These are phyloP conservation scores for Pseudonaja textilis DNA, from an alignment of 2,113 vertebrate species.

Conservation along the genomic window DNA sequence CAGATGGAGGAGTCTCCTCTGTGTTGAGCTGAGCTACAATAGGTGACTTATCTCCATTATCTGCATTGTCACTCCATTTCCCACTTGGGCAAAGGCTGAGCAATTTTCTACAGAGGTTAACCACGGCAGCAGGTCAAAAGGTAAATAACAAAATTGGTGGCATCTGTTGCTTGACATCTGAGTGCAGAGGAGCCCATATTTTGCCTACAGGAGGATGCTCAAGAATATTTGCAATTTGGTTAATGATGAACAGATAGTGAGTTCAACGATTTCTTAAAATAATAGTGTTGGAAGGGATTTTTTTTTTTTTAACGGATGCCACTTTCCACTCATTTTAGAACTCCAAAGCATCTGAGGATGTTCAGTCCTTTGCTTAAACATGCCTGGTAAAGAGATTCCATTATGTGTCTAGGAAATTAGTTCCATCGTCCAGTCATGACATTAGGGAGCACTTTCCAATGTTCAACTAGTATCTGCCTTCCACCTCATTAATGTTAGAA, in stretches of 20 bases:
- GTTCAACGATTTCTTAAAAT: background rate
- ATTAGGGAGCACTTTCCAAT: background rate
- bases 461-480: background rate
- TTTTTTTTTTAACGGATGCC: background rate
- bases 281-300: background rate
- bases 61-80: background rate
- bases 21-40: background rate
- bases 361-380: background rate
- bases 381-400: background rate
- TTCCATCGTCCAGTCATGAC: background rate
- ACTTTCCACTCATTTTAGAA: background rate
- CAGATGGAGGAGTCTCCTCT: background rate
- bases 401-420: background rate
- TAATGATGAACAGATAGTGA: background rate
- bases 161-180: background rate
- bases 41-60: background rate
- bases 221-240: background rate
- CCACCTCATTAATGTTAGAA: background rate
- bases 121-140: background rate
- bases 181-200: background rate
- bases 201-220: fast-evolving
- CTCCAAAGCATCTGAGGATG: background rate
- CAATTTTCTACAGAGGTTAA: background rate
- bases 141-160: background rate
- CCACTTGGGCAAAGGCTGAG: background rate